These are phyloP conservation scores for Acleris holmiana DNA, from an alignment of 2,888 invertebrate genomes.

Conservation along the genomic window DNA sequence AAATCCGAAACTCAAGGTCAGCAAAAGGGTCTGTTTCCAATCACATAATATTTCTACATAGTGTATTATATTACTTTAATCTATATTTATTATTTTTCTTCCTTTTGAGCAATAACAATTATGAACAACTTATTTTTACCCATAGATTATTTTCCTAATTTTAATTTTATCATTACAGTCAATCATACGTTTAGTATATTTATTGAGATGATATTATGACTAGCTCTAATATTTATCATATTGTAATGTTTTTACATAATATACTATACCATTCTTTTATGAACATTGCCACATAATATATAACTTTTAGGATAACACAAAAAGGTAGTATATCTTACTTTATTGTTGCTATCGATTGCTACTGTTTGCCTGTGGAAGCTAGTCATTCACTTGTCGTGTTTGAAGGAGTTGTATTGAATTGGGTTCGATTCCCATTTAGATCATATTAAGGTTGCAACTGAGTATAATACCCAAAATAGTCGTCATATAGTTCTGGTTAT, in stretches of 20 bases:
- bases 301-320: too few species aligned
- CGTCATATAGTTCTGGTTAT: too few species aligned
- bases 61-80: slow-evolving; percentile 41
- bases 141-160: too few species aligned
- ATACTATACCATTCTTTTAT: too few species aligned
- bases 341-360: neutral
- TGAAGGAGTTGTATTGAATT: neutral
- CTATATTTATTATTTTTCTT: slow-evolving; percentile 8
- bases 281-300: too few species aligned
- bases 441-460: neutral
- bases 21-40: slow-evolving; percentile 84
- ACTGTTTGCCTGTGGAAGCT: neutral
- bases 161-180: too few species aligned
- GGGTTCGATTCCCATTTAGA: slow-evolving; percentile 10
- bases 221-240: too few species aligned
- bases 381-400: neutral
- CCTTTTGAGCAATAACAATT: slow-evolving; percentile 1
- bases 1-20: slow-evolving; percentile 92
- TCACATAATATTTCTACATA: slow-evolving; percentile 55
- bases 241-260: too few species aligned
- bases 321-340: neutral
- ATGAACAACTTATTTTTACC: neutral
- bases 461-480: neutral
- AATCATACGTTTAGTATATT: too few species aligned
- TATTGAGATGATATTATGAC: too few species aligned